A percentile compares a stretch with the other conserved stretches of the same genome.
phyloP scores from a whole-genome alignment of 2,797 vertebrate genomes.

The Lithobates sylvaticus region DNA sequence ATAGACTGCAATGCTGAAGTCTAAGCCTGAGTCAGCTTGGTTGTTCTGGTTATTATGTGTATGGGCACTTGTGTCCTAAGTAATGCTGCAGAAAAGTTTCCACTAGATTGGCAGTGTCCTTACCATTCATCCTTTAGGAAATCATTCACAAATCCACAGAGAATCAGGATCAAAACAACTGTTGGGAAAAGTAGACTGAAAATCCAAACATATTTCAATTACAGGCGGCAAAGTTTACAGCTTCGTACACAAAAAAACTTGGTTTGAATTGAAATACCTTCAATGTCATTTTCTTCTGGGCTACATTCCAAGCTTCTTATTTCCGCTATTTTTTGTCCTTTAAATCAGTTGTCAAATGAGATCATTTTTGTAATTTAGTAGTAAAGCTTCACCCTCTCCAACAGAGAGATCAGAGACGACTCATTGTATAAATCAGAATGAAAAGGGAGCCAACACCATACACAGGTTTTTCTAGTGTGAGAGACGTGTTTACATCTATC shows the following conservation, averaged over 20 bases:
- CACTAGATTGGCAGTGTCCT: slow-evolving; percentile 10
- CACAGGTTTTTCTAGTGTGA: slow-evolving; percentile 21
- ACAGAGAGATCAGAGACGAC: slow-evolving; percentile 59
- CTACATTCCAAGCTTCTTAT: slow-evolving; percentile 60
- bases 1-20: too few species aligned
- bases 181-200: slow-evolving; percentile 43
- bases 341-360: slow-evolving; percentile 64
- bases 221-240: slow-evolving; percentile 60
- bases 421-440: slow-evolving; percentile 60
- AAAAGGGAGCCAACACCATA: slow-evolving; percentile 39
- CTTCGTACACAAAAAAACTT: slow-evolving; percentile 57
- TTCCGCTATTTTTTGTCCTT: slow-evolving; percentile 60
- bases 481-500: slow-evolving; percentile 47
- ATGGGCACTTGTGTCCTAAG: not conserved
- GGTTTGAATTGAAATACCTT: slow-evolving; percentile 61
- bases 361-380: slow-evolving; percentile 64
- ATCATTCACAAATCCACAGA: slow-evolving; percentile 38
- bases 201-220: slow-evolving; percentile 61
- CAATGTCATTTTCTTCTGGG: slow-evolving; percentile 63
- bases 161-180: slow-evolving; percentile 39
- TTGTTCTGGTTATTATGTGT: not conserved
- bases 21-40: too few species aligned
- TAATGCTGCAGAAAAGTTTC: slow-evolving; percentile 6
- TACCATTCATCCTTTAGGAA: slow-evolving; percentile 32
- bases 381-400: slow-evolving; percentile 58